Base-by-base conservation (phyloP, 2,797 vertebrate genomes). In the Artibeus lituratus region DNA sequence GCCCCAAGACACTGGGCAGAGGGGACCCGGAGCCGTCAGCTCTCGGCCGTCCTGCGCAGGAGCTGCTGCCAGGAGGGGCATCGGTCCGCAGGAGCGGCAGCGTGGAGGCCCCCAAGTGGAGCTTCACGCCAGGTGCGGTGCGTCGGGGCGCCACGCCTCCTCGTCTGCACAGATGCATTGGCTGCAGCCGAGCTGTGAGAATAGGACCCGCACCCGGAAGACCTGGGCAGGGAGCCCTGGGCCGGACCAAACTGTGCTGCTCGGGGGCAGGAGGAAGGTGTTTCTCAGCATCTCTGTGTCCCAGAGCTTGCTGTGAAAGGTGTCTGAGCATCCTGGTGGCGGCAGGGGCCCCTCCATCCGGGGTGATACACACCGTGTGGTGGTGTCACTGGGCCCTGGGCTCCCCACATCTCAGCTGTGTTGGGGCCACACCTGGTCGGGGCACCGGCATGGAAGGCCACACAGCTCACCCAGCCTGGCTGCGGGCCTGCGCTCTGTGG, bases 301-400 rank as follows among this genome's bases (percentile, higher is more conserved):
- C 21, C 12, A 2, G 22, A 7, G 7, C 8, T 16, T 10, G n/a
- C 95, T 22, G 5, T 32, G 37, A 78, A 37, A 0, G 42, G 3
- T 39, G 16, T 49, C 81, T 55, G n/a, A 53, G 69, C 2, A 5
- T 7, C 10, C 0, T 4, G 4, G 59, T 22, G 47, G 53, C 80
- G 9, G 1, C n/a, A 0, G 1, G 3, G 32, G 21, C 32, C 44
- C 70, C 39, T 16, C 0, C 0, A 0, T 42, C 24, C 59, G 6
- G 39, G 9, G 7, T 26, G 35, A 42, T 39, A 47, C 55, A 70
- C 18, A 32, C 4, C 0, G 12, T 11, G 16, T 6, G 26, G 35
- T 26, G n/a, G 4, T 18, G 39, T 16, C 0, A 19, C 69, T 4
- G 51, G 42, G 29, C 12, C 26, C 57, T 6, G 12, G n/a, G 35